Evolutionary conservation across 35 echinoderm and acorn worm genomes (phyloP).

Genomic region (Patiria miniata): DNA sequence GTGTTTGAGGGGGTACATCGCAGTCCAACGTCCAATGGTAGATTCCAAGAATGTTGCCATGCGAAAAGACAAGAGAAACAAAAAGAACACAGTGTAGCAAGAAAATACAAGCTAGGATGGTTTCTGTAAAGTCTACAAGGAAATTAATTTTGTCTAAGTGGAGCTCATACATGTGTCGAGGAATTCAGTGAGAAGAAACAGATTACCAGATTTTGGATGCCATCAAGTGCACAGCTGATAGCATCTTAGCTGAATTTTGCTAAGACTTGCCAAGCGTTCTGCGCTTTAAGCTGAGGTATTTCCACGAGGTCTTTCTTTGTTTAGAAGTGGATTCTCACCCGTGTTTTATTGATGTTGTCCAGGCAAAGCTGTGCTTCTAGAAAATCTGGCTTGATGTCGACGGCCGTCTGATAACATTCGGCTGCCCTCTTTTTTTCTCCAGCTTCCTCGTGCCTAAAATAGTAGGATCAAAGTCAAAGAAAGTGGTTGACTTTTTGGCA

Average conservation of each 20-base stretch:
- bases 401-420: conserved; percentile 75
- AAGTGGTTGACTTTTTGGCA: too few species aligned
- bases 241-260: too few species aligned
- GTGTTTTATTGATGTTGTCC: conserved; percentile 14
- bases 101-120: not conserved
- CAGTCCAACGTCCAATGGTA: not conserved
- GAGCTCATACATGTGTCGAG: too few species aligned
- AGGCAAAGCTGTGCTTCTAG: conserved; percentile 44
- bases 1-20: not conserved
- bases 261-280: too few species aligned
- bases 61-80: not conserved
- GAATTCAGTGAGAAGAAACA: too few species aligned
- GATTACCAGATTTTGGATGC: too few species aligned
- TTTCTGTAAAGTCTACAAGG: too few species aligned
- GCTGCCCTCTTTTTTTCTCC: conserved; percentile 47
- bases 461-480: not conserved
- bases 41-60: conserved; percentile 18
- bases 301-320: not conserved
- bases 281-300: too few species aligned
- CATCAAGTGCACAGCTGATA: too few species aligned
- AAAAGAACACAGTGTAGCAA: conserved; percentile 11
- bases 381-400: conserved; percentile 71
- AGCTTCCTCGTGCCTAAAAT: conserved; percentile 66
- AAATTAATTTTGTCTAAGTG: too few species aligned
- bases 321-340: conserved; percentile 5